A percentile compares a stretch with the other conserved stretches of the same genome.
Evolutionary conservation across 1,140 invertebrate species (phyloP).

Genomic region (Mercenaria mercenaria): DNA sequence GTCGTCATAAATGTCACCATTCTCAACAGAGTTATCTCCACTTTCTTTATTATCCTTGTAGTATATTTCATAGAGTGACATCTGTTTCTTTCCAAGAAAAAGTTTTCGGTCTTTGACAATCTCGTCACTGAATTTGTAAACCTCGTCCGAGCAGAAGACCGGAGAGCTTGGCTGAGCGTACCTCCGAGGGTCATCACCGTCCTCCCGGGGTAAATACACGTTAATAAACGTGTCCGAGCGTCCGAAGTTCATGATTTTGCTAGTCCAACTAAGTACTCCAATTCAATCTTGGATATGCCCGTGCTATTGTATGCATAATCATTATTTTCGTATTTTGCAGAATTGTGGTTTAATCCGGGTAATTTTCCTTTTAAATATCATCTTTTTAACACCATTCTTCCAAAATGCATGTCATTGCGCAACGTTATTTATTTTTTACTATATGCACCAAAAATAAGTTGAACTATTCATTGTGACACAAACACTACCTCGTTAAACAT

Average conservation of each 20-base stretch:
- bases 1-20: neutral
- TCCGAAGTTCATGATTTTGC: slow-evolving; percentile 28
- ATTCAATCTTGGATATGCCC: neutral
- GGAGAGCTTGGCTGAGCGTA: slow-evolving; percentile 40
- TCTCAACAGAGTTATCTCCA: neutral
- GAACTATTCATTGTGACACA: neutral
- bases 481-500: neutral
- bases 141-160: neutral
- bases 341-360: neutral
- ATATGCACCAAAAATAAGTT: neutral
- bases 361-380: neutral
- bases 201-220: slow-evolving; percentile 51
- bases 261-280: neutral
- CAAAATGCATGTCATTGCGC: slow-evolving; percentile 1
- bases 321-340: neutral
- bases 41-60: slow-evolving; percentile 47
- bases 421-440: neutral
- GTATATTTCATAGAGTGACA: slow-evolving; percentile 61
- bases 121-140: slow-evolving; percentile 65
- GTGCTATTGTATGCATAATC: neutral
- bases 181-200: slow-evolving; percentile 43
- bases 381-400: neutral
- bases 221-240: slow-evolving; percentile 59
- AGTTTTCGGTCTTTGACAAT: slow-evolving; percentile 62
- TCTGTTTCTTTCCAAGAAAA: slow-evolving; percentile 58